These are phyloP conservation scores for Glaucopsyche alexis DNA, from an alignment of 2,888 invertebrate species.

Conservation along the genomic window DNA sequence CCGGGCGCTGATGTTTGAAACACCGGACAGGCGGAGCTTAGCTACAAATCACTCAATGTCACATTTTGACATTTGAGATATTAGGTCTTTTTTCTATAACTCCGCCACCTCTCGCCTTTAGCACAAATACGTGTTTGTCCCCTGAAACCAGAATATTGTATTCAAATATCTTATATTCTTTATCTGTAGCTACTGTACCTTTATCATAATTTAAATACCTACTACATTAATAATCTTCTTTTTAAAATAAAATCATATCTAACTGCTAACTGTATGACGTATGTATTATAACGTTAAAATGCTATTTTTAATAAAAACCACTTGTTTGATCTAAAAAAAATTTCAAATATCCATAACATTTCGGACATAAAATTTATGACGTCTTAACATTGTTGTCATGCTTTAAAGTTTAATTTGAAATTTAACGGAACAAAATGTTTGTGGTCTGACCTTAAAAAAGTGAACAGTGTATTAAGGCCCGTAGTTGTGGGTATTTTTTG, in stretches of 20 bases:
- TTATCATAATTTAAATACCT: neutral
- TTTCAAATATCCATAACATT: neutral
- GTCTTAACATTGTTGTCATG: conserved; percentile 52
- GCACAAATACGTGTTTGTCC: conserved; percentile 24
- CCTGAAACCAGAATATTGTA: conserved; percentile 20
- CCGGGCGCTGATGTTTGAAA: conserved; percentile 80
- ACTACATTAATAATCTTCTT: neutral
- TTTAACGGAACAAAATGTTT: conserved; percentile 38
- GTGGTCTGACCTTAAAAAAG: conserved; percentile 21
- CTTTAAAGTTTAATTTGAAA: conserved; percentile 54
- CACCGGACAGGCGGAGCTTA: conserved; percentile 81
- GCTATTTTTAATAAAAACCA: conserved; percentile 44
- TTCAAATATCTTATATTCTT: conserved; percentile 1
- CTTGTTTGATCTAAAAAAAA: conserved; percentile 56
- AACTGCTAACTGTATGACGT: neutral
- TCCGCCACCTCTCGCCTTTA: conserved; percentile 63
- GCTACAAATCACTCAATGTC: conserved; percentile 82
- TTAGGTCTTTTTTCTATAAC: conserved; percentile 80
- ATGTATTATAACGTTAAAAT: conserved; percentile 27
- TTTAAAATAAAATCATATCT: too few species aligned
- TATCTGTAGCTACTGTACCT: too few species aligned
- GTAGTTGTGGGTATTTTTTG: conserved; percentile 16
- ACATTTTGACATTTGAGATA: conserved; percentile 81
- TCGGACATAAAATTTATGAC: conserved; percentile 65
- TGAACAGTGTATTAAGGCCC: conserved; percentile 32